A percentile compares a stretch with the other conserved stretches of the same genome.
Evolutionary conservation across 2,888 invertebrate species (phyloP).

Genomic region (Mesodorylaimus sp.): DNA sequence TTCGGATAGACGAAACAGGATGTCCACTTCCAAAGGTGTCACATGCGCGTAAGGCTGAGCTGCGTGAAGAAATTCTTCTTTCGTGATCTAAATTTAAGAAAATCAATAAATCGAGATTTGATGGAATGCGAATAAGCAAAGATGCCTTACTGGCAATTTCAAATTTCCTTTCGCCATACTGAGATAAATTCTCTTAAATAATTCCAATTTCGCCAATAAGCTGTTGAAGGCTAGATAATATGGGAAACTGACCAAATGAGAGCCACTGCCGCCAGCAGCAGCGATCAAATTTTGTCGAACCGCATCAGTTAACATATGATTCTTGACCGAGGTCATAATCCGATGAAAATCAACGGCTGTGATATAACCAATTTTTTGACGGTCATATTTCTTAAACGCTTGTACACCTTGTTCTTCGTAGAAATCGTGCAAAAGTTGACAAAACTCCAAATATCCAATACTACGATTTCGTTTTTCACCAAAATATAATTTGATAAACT

Average conservation of each 20-base stretch:
- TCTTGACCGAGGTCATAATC: conserved; percentile 83
- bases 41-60: conserved; percentile 91
- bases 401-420: conserved; percentile 90
- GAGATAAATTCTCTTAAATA: conserved; percentile 81
- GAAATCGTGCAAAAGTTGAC: conserved; percentile 93
- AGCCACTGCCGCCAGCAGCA: conserved; percentile 40
- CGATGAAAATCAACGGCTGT: conserved; percentile 77
- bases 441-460: conserved; percentile 84
- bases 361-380: conserved; percentile 71
- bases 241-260: conserved; percentile 78
- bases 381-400: conserved; percentile 78
- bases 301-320: conserved; percentile 76
- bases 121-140: neutral
- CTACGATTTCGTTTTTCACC: conserved; percentile 75
- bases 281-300: conserved; percentile 75
- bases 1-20: conserved; percentile 74
- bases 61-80: conserved; percentile 89
- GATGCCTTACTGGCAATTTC: conserved; percentile 37
- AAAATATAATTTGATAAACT: conserved; percentile 85
- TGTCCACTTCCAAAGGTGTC: conserved; percentile 88
- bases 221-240: conserved; percentile 97
- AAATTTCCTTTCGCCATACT: conserved; percentile 32
- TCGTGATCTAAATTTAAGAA: conserved; percentile 77
- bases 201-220: conserved; percentile 90
- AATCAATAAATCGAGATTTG: conserved; percentile 45